Conservation (phyloP, 1,140 invertebrate genomes). For the Aphidius ervi region DNA sequence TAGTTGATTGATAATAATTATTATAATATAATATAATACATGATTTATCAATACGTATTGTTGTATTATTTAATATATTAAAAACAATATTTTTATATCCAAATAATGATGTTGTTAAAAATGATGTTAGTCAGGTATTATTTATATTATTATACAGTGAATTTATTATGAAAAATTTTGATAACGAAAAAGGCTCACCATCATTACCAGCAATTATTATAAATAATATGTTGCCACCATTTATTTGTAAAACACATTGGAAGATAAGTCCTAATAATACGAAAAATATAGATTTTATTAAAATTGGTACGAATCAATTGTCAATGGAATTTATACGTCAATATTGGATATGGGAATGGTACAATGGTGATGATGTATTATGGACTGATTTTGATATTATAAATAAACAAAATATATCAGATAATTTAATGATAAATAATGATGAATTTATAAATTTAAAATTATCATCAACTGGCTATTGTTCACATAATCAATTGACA, state of each 20-base stretch:
- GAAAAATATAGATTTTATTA: no score
- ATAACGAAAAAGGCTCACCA: constrained; percentile 32
- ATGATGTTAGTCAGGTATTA: constrained; percentile 50
- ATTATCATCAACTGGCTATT: constrained; percentile 50
- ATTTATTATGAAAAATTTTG: constrained; percentile 45
- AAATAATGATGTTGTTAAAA: constrained; percentile 51
- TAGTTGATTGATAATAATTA: constrained; percentile 19
- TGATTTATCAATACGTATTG: constrained; percentile 51
- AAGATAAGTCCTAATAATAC: constrained; percentile 35
- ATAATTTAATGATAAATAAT: constrained; percentile 45
- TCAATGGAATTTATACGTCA: constrained; percentile 37
- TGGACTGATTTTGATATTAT: constrained; percentile 33
- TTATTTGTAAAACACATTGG: constrained; percentile 51
- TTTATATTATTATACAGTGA: constrained; percentile 52
- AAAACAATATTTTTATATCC: constrained; percentile 61
- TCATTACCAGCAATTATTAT: constrained; percentile 53
- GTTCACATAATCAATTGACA: constrained; percentile 51
- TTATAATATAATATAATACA: no score
- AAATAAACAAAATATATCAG: constrained; percentile 28
- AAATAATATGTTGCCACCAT: constrained; percentile 49
- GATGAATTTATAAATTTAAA: constrained; percentile 50
- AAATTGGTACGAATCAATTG: background rate
- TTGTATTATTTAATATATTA: constrained; percentile 55
- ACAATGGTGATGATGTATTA: constrained; percentile 41
- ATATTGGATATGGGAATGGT: constrained; percentile 51